A percentile compares a stretch with the other conserved stretches of the same genome.
These are phyloP conservation scores for Paralichthys olivaceus DNA, from an alignment of 2,113 vertebrate genomes.

Conservation along the genomic window DNA sequence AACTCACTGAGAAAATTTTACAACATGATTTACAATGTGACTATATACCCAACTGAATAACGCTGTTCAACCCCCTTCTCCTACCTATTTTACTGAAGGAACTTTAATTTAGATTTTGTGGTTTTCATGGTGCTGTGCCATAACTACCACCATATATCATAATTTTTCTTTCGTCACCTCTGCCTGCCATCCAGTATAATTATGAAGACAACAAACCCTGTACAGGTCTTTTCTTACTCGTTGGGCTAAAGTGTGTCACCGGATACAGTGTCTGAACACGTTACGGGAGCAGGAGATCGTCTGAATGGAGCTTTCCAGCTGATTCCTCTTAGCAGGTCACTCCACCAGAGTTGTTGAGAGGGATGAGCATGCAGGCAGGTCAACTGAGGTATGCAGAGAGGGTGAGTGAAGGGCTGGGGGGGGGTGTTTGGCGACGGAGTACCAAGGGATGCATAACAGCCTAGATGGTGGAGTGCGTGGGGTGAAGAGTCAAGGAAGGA, in stretches of 20 bases:
- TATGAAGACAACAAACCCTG: constrained; percentile 19
- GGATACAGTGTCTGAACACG: constrained; percentile 4
- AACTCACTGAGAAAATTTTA: constrained; percentile 27
- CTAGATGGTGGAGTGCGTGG: constrained; percentile 1
- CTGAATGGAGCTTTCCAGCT: constrained; percentile 14
- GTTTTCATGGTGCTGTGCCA: constrained; percentile 9
- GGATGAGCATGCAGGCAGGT: constrained; percentile 27
- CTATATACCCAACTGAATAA: background rate
- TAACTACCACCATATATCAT: constrained; percentile 14
- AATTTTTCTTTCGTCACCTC: constrained; percentile 19
- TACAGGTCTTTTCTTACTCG: constrained; percentile 20
- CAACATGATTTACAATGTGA: background rate
- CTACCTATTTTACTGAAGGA: background rate
- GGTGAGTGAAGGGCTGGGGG: constrained; percentile 2
- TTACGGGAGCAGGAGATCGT: background rate
- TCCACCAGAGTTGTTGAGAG: constrained; percentile 16
- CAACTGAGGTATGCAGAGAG: constrained; percentile 21
- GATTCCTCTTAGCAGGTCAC: constrained; percentile 30
- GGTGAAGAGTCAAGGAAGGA: constrained; percentile 29
- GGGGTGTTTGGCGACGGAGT: constrained; percentile 12
- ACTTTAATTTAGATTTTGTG: constrained; percentile 9
- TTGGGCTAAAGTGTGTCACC: constrained; percentile 8
- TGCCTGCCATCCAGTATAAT: constrained; percentile 24
- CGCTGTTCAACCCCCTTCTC: no score
- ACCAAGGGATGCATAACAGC: constrained; percentile 36